A percentile compares a stretch with the other conserved stretches of the same genome.
Evolutionary conservation across 2,888 invertebrate species (phyloP).

Genomic region (Ashinkailepas kermadecensis): DNA sequence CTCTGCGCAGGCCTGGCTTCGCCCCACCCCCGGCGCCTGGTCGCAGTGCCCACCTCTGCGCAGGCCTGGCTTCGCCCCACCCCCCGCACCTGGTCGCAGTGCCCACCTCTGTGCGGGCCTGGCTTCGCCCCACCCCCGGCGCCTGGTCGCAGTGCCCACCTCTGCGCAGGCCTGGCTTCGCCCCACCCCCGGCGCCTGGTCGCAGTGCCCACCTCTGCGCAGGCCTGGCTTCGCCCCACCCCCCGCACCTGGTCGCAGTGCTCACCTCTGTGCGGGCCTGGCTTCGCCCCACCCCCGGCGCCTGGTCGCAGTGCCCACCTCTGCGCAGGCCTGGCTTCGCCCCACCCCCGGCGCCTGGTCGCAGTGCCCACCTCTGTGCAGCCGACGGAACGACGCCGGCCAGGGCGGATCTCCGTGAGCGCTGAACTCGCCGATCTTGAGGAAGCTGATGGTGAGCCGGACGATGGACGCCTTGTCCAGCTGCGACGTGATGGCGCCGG

Average conservation of each 20-base stretch:
- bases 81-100: background rate
- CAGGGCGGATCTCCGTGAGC: constrained; percentile 94
- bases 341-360: background rate
- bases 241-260: too few relatives aligned
- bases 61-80: too few relatives aligned
- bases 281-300: too few relatives aligned
- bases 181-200: background rate
- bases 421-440: constrained; percentile 88
- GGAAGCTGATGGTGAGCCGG: constrained; percentile 89
- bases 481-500: constrained; percentile 80
- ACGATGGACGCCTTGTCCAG: constrained; percentile 94
- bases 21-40: too few relatives aligned
- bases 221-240: constrained; percentile 35
- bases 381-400: constrained; percentile 56
- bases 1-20: constrained; percentile 36
- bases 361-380: constrained; percentile 35
- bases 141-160: too few relatives aligned
- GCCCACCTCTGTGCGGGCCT: background rate
- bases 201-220: background rate
- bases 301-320: too few relatives aligned
- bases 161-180: too few relatives aligned
- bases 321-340: too few relatives aligned
- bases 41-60: too few relatives aligned
- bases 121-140: too few relatives aligned
- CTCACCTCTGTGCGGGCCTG: too few relatives aligned